Evolutionary conservation across 2,888 invertebrate genomes (phyloP).

Genomic region (Tetanocera ferruginea): DNA sequence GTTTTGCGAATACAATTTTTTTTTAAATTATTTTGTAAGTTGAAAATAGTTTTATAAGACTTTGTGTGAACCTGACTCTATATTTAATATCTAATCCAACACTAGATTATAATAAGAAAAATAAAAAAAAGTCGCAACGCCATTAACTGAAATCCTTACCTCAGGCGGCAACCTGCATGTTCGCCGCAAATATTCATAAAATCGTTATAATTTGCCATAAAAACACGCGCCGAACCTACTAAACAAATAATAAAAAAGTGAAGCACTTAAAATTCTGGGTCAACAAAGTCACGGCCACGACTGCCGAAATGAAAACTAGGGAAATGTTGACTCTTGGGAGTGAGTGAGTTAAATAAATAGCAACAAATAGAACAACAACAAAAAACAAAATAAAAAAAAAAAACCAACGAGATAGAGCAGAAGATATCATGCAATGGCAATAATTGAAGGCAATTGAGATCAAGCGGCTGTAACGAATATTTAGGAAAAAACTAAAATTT

Average conservation of each 20-base stretch:
- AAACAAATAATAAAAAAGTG: neutral
- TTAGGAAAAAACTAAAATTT: neutral
- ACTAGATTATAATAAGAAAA: too few species aligned
- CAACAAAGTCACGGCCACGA: conserved; percentile 27
- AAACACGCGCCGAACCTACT: conserved; percentile 6
- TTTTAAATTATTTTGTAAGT: too few species aligned
- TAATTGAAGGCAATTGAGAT: conserved; percentile 12
- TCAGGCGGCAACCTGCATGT: conserved; percentile 7
- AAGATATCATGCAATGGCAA: conserved; percentile 24
- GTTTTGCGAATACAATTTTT: too few species aligned
- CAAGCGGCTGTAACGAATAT: neutral
- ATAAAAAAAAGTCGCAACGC: too few species aligned
- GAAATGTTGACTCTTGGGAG: neutral
- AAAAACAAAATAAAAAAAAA: neutral
- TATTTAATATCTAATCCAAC: too few species aligned
- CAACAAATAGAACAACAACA: neutral
- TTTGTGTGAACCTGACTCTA: too few species aligned
- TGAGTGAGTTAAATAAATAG: neutral
- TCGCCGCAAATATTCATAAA: conserved; percentile 11
- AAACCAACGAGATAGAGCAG: neutral
- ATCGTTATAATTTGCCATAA: conserved; percentile 29
- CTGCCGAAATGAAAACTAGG: neutral
- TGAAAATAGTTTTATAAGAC: too few species aligned
- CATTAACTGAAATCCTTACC: too few species aligned
- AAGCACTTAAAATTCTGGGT: conserved; percentile 17